Evolutionary conservation across 2,888 invertebrate genomes (phyloP), one percentile per base, ranked within the genome.

Genomic region (Acanthacorydalis orientalis): DNA sequence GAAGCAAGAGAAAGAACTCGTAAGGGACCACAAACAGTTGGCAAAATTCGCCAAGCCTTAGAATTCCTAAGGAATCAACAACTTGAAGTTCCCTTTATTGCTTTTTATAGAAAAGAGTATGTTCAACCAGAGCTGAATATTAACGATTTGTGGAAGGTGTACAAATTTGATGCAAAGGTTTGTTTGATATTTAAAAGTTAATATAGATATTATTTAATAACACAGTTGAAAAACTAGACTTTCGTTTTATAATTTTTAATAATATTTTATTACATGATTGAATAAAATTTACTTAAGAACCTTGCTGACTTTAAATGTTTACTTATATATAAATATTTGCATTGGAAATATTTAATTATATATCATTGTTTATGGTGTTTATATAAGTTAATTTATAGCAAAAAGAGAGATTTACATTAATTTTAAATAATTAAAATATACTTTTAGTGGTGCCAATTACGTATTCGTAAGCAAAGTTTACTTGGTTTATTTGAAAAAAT

Each of bases 81-180:
- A 43, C 72, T 93, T 53, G 97, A 98, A 69, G 95, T 97, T 39
- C 97, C 98, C 0, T 98, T 98, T 64, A 98, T 98, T 57, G 92
- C 93, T 0, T 96, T 95, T 67, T 99, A 98, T 63, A 78, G 97
- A 31, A 98, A 98, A 64, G 98, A 99, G 64, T 93, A 93, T 57
- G 91, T 97, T 0, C 84, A 89, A 57, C 92, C 93, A 0, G 95
- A 96, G 59, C 68, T 98, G 16, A 88, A 82, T 55, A 90, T 95
- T 46, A 90, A 90, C 57, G 97, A 98, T 61, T 68, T 98, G 32
- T 99, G 98, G 98, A 90, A 87, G 62, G 86, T 98, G n/a, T 97
- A 92, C 68, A 85, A 87, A 59, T 91, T 76, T 63, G 96, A 97
- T 63, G 91, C 89, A 46, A 90, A 90, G 73, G 83, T 81, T 60